phyloP scores from a whole-genome alignment of 2,888 invertebrate species.

The Chaetoderma sp. region DNA sequence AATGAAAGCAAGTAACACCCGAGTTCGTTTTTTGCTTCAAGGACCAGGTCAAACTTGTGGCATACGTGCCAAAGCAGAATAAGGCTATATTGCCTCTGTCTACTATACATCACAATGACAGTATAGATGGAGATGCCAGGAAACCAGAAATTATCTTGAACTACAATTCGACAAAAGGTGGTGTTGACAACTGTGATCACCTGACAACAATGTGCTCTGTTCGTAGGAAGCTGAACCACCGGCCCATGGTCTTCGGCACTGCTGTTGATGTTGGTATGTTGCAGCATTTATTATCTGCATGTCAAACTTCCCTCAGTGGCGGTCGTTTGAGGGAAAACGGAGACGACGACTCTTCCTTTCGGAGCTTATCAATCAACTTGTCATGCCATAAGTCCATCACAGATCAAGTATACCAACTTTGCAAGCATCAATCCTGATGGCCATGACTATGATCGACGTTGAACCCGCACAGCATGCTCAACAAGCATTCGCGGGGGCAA shows the following conservation, averaged over 20 bases:
- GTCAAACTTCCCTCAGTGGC: slow-evolving; percentile 13
- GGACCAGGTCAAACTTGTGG: no score
- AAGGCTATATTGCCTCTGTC: slow-evolving; percentile 3
- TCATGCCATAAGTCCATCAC: neutral
- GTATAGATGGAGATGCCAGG: no score
- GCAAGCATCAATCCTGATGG: neutral
- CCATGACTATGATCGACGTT: no score
- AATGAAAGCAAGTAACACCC: no score
- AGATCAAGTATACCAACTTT: neutral
- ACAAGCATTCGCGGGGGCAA: no score
- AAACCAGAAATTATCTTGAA: slow-evolving; percentile 34
- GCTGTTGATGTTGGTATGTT: slow-evolving; percentile 37
- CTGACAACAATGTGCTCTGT: slow-evolving; percentile 21
- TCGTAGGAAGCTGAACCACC: slow-evolving; percentile 22
- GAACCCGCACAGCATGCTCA: no score
- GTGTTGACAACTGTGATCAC: slow-evolving; percentile 33
- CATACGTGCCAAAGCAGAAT: no score
- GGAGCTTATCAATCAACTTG: neutral
- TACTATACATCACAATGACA: no score
- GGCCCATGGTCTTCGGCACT: slow-evolving; percentile 37
- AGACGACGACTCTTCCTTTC: neutral
- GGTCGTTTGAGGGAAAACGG: neutral
- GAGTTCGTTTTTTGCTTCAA: no score
- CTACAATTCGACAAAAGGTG: slow-evolving; percentile 32
- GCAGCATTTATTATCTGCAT: slow-evolving; percentile 26